Evolutionary conservation across 2,797 vertebrate species (phyloP).

Genomic region (Poeciliopsis gracilis): DNA sequence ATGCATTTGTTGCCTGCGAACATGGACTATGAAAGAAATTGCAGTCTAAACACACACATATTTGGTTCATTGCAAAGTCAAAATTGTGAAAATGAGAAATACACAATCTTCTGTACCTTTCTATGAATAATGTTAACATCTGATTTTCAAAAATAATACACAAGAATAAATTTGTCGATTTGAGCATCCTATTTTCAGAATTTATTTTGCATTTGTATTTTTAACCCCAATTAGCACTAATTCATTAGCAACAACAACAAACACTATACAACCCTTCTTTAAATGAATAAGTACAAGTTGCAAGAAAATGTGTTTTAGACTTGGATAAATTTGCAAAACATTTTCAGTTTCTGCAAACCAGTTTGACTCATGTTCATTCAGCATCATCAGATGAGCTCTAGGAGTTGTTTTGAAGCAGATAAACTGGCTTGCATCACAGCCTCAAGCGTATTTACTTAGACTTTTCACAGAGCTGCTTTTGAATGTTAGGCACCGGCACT

Average conservation of each 20-base stretch:
- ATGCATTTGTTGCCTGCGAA: not conserved
- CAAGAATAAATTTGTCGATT: not conserved
- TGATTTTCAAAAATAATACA: not conserved
- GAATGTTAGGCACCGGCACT: slow-evolving; percentile 41
- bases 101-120: not conserved
- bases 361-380: slow-evolving; percentile 33
- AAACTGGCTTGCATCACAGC: slow-evolving; percentile 42
- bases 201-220: not conserved
- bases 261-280: not conserved
- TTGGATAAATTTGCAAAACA: not conserved
- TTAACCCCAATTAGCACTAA: slow-evolving; percentile 5
- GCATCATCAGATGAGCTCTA: slow-evolving; percentile 35
- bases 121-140: not conserved
- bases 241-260: not conserved
- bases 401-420: slow-evolving; percentile 31
- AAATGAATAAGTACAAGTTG: not conserved
- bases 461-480: slow-evolving; percentile 62
- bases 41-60: not conserved
- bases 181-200: not conserved
- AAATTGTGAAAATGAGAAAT: not conserved
- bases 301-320: not conserved
- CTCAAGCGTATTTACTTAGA: slow-evolving; percentile 59
- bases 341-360: slow-evolving; percentile 19
- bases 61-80: not conserved
- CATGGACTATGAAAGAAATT: not conserved